Evolutionary conservation across 2,113 vertebrate genomes (phyloP).

Genomic region (Nansenia antarctica): DNA sequence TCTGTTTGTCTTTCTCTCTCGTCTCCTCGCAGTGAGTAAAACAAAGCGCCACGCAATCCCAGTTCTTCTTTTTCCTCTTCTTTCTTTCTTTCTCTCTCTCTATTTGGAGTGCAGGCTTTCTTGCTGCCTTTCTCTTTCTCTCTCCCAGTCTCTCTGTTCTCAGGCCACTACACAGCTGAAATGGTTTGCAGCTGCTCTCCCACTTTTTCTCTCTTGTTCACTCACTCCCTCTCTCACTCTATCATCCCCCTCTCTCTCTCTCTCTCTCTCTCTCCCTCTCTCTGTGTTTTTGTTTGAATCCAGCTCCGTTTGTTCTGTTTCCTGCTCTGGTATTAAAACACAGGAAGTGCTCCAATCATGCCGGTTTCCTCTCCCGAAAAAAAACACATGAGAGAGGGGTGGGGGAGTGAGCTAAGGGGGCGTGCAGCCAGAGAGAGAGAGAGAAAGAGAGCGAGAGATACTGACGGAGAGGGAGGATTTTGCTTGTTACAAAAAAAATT

Average conservation of each 20-base stretch:
- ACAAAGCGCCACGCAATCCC: conserved; percentile 66
- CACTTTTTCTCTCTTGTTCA: conserved; percentile 51
- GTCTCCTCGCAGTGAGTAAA: conserved; percentile 42
- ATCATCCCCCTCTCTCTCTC: conserved; percentile 44
- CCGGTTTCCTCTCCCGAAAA: conserved; percentile 69
- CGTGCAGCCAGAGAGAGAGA: conserved; percentile 23
- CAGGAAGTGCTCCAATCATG: conserved; percentile 82
- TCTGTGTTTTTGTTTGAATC: conserved; percentile 84
- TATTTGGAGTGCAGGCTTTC: conserved; percentile 36
- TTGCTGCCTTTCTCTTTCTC: conserved; percentile 43
- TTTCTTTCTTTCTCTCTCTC: conserved; percentile 22
- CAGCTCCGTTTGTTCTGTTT: conserved; percentile 82
- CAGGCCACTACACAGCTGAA: conserved; percentile 76
- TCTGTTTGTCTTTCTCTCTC: conserved; percentile 20
- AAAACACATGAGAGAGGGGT: conserved; percentile 26
- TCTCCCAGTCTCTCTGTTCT: conserved; percentile 61
- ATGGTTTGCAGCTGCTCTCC: conserved; percentile 85
- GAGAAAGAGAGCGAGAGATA: conserved; percentile 17
- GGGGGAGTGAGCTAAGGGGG: conserved; percentile 40
- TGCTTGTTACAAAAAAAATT: conserved; percentile 46
- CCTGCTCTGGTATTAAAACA: conserved; percentile 81
- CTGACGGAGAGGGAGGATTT: conserved; percentile 54
- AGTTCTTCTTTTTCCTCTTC: conserved; percentile 49
- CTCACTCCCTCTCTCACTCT: conserved; percentile 61
- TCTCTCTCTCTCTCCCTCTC: conserved; percentile 41